Percentiles rank a stretch among this genome's conserved stretches.
phyloP scores from a whole-genome alignment of 2,888 invertebrate species.

The Mythimna albipuncta region DNA sequence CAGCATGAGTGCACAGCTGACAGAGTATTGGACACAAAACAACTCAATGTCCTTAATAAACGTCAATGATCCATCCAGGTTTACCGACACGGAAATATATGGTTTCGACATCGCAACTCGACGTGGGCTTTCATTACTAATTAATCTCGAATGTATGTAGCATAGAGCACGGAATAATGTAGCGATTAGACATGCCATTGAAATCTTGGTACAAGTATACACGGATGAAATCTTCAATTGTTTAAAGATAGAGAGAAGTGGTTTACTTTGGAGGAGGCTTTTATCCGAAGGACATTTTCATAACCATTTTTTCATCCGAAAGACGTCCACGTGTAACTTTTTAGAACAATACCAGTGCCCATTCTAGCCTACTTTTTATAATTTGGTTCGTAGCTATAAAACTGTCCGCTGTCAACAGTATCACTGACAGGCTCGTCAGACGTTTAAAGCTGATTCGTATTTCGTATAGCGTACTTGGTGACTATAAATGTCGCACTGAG shows the following conservation, averaged over 20 bases:
- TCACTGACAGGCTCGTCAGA: conserved; percentile 32
- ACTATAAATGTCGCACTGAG: conserved; percentile 38
- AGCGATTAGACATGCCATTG: no score
- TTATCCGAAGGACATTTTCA: no score
- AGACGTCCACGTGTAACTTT: no score
- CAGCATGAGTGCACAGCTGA: conserved; percentile 35
- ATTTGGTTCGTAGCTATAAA: conserved; percentile 59
- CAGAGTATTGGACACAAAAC: conserved; percentile 35
- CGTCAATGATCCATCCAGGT: conserved; percentile 31
- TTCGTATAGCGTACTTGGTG: conserved; percentile 34
- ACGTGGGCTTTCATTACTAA: conserved; percentile 29
- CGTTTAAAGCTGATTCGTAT: conserved; percentile 41
- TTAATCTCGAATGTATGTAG: conserved; percentile 24
- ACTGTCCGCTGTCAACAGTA: conserved; percentile 46
- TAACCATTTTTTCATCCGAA: no score
- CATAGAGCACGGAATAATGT: background rate
- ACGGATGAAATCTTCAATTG: no score
- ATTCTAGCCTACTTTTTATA: conserved; percentile 35
- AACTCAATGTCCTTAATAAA: conserved; percentile 53
- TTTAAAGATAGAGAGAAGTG: no score
- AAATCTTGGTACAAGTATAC: no score
- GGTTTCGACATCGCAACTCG: conserved; percentile 31
- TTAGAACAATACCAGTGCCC: no score
- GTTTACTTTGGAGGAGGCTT: no score
- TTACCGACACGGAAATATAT: conserved; percentile 30